phyloP scores from a whole-genome alignment of 2,797 vertebrate species.

The Pseudocheirus occidentalis region DNA sequence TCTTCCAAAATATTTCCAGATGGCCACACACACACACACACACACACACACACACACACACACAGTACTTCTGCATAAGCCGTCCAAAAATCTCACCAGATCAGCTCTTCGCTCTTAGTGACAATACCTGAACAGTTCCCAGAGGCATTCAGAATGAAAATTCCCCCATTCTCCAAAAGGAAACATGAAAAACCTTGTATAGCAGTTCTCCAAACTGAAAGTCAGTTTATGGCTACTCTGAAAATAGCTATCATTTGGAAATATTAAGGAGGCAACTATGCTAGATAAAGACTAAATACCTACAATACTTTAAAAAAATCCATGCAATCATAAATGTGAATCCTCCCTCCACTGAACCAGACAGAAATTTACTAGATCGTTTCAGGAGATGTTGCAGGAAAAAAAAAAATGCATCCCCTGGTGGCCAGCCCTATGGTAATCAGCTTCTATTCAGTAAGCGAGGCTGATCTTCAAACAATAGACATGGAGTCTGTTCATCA shows the following conservation, averaged over 20 bases:
- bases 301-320: not conserved
- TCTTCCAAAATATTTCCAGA: constrained; percentile 47
- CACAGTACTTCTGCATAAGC: not conserved
- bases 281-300: not conserved
- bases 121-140: not conserved
- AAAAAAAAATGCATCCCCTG: not conserved
- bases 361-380: not conserved
- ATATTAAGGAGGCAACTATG: not conserved
- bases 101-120: not conserved
- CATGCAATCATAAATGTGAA: not conserved
- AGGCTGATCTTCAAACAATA: not conserved
- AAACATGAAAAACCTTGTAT: not conserved
- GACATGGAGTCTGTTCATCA: not conserved
- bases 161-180: not conserved
- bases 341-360: not conserved
- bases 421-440: not conserved
- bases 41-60: not conserved
- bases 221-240: not conserved
- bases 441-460: not conserved
- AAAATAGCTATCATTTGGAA: not conserved
- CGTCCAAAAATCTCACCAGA: not conserved
- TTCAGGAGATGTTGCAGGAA: not conserved
- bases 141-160: not conserved
- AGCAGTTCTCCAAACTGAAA: not conserved
- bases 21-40: not conserved